These are phyloP conservation scores for Boloria selene DNA, from an alignment of 2,888 invertebrate genomes.

Conservation along the genomic window DNA sequence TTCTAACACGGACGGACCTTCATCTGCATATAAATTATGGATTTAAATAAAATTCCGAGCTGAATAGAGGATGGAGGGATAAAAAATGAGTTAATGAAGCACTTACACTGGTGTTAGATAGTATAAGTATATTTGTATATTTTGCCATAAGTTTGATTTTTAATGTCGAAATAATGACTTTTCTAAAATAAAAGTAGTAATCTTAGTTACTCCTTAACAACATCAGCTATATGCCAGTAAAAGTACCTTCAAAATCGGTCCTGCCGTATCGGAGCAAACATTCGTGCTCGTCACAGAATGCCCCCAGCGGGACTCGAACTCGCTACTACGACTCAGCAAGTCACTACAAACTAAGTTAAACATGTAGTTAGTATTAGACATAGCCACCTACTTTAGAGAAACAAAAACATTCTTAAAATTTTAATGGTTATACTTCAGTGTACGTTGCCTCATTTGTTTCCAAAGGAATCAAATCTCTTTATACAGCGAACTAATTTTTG, in stretches of 20 bases:
- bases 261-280: too few relatives aligned
- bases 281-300: too few relatives aligned
- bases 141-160: too few relatives aligned
- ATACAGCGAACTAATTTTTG: constrained; percentile 14
- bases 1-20: constrained; percentile 48
- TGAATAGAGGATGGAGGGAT: constrained; percentile 19
- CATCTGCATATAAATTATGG: constrained; percentile 75
- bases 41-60: constrained; percentile 58
- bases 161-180: too few relatives aligned
- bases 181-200: not conserved
- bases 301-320: too few relatives aligned
- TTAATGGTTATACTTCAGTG: not conserved
- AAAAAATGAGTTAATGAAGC: constrained; percentile 10
- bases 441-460: constrained; percentile 1
- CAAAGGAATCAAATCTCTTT: not conserved
- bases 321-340: too few relatives aligned
- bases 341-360: too few relatives aligned
- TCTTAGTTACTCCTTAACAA: too few relatives aligned
- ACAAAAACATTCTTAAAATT: not conserved
- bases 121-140: too few relatives aligned
- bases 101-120: constrained; percentile 5
- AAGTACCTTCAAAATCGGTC: too few relatives aligned
- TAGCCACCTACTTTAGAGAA: not conserved
- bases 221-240: too few relatives aligned
- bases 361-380: too few relatives aligned